A percentile compares a stretch with the other conserved stretches of the same genome.
phyloP scores from a whole-genome alignment of 2,888 invertebrate species.

The Tryphoninae sp. region DNA sequence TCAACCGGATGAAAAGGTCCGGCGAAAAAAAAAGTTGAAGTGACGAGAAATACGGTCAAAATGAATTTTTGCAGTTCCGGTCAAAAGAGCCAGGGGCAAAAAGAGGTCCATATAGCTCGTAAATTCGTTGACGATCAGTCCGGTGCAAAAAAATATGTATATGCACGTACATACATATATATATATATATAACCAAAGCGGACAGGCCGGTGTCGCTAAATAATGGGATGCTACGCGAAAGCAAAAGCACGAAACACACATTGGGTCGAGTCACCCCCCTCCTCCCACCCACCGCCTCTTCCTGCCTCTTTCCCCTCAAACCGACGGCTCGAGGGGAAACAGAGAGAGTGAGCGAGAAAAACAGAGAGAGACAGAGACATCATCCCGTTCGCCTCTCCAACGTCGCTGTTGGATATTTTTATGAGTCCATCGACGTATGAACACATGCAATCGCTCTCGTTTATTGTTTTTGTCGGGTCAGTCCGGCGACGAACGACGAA shows the following conservation, averaged over 20 bases:
- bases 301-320: conserved; percentile 24
- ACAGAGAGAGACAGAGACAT: conserved; percentile 7
- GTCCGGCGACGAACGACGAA: conserved; percentile 69
- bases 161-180: conserved; percentile 8
- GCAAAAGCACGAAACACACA: conserved; percentile 57
- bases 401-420: conserved; percentile 72
- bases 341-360: conserved; percentile 3
- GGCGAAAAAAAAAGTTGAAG: conserved; percentile 25
- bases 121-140: conserved; percentile 68
- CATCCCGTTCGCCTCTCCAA: conserved; percentile 31
- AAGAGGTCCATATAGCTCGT: conserved; percentile 45
- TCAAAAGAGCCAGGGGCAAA: conserved; percentile 47
- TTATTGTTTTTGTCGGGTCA: conserved; percentile 78
- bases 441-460: conserved; percentile 78
- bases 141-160: conserved; percentile 21
- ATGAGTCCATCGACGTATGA: conserved; percentile 78
- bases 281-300: conserved; percentile 4
- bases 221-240: conserved; percentile 66
- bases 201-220: conserved; percentile 70
- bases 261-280: conserved; percentile 15
- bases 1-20: conserved; percentile 34
- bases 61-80: conserved; percentile 50
- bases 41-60: conserved; percentile 51
- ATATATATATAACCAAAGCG: conserved; percentile 60
- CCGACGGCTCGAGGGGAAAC: conserved; percentile 34